These are phyloP conservation scores for Papilio machaon DNA, from an alignment of 1,140 invertebrate species.

Conservation along the genomic window DNA sequence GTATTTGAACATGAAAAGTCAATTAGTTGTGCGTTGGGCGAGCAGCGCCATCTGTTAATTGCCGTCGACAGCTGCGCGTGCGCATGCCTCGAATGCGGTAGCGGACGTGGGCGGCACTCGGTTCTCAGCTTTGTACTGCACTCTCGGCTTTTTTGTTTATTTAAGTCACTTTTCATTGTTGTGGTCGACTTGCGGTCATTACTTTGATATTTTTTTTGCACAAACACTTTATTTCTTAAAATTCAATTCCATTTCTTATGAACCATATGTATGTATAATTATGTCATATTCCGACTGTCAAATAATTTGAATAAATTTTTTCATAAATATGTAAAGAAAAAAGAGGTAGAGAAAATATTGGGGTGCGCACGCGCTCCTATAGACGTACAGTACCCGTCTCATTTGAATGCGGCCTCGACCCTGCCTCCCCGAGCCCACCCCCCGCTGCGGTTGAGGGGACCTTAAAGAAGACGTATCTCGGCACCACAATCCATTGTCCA, in stretches of 20 bases:
- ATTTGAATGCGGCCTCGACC: constrained; percentile 50
- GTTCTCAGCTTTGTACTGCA: constrained; percentile 1
- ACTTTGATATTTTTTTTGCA: not conserved
- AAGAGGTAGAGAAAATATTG: constrained; percentile 6
- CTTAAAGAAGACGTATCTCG: constrained; percentile 80
- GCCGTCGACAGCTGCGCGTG: constrained; percentile 64
- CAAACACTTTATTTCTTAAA: not conserved
- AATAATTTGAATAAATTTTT: not conserved
- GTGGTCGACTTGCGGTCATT: not conserved
- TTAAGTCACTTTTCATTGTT: constrained; percentile 15
- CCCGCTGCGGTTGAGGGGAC: constrained; percentile 45
- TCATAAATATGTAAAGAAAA: constrained; percentile 27
- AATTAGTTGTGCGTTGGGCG: constrained; percentile 62
- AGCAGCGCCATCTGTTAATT: constrained; percentile 70
- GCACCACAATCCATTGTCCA: constrained; percentile 79
- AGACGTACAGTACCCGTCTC: constrained; percentile 49
- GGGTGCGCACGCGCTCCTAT: constrained; percentile 68
- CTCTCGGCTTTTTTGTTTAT: constrained; percentile 10
- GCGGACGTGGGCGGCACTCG: constrained; percentile 49
- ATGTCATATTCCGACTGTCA: no score
- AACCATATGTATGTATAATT: no score
- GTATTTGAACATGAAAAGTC: constrained; percentile 72
- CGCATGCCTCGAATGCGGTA: constrained; percentile 51
- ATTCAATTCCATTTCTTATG: no score
- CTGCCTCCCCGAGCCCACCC: constrained; percentile 22